Evolutionary conservation across 2,113 vertebrate species (phyloP), one percentile per base, ranked within the genome.

Genomic region (Dunckerocampus dactyliophorus): DNA sequence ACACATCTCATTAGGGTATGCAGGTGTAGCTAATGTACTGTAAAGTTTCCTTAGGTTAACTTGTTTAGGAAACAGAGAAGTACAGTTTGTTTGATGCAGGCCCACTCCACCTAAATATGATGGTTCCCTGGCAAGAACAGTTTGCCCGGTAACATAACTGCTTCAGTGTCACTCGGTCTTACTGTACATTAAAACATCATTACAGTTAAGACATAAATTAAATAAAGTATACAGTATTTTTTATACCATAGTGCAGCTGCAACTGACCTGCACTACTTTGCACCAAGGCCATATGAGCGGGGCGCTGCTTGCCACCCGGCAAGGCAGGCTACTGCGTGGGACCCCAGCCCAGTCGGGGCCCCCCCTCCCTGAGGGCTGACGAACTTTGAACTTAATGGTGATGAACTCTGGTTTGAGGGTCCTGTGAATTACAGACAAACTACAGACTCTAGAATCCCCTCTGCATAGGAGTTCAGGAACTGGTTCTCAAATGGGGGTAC

Each of bases 61-160:
- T 54, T 54, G 52, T 54, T 54, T 54, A 37, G 52, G 28, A 54
- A 54, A 17, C 31, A 34, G n/a, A n/a, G 24, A 28, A 28, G 24
- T 28, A 34, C 4, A 28, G 24, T 28, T 3, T 52, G 50, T 53
- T 31, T 31, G 16, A 28, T 53, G 51, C 51, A 53, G 51, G 50
- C 8, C 2, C 17, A 15, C 50, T 28, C 22, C 24, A 52, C 50
- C 15, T 4, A 28, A 28, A 13, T 9, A 19, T 37, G 31, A 55
- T n/a, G 52, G 31, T 34, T 19, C n/a, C 1, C 4, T 4, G 9
- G 28, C 1, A 4, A 14, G 14, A 16, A 53, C 1, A 17, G 24
- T 13, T 42, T 42, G 8, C 37, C 37, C 10, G 10, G 12, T 1
- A 37, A 19, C 10, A 12, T 42, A 42, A 21, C 11, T 39, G 19